phyloP scores from a whole-genome alignment of 2,888 invertebrate species.

The Meta bourneti region DNA sequence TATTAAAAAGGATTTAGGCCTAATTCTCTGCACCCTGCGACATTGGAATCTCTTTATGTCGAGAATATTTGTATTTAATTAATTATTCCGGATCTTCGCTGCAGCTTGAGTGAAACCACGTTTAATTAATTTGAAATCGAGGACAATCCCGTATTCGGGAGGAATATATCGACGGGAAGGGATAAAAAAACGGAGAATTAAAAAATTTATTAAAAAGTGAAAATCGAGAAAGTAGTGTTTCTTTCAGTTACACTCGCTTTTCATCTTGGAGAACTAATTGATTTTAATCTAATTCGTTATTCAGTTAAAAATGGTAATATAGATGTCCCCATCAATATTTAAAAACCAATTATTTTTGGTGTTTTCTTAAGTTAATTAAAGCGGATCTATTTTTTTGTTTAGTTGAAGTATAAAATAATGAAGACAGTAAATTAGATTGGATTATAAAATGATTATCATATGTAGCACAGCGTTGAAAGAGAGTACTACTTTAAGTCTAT shows the following conservation, averaged over 20 bases:
- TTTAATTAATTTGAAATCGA: constrained; percentile 24
- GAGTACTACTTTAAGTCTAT: background rate
- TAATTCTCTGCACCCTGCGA: background rate
- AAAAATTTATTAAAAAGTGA: background rate
- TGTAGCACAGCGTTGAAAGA: too few species aligned
- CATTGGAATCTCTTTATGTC: background rate
- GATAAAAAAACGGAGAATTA: background rate
- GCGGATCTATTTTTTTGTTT: background rate
- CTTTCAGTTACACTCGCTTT: background rate
- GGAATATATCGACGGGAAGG: background rate
- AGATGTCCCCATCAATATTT: background rate
- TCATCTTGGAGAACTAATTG: background rate
- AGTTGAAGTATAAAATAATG: background rate
- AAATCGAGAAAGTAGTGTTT: background rate
- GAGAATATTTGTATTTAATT: constrained; percentile 38
- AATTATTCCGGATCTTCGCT: constrained; percentile 24
- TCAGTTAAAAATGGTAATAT: background rate
- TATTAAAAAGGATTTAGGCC: constrained; percentile 22
- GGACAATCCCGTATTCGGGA: background rate
- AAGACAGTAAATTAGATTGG: background rate
- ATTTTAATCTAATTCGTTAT: background rate
- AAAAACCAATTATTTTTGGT: background rate
- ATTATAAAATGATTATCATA: background rate
- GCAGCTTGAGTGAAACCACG: constrained; percentile 7
- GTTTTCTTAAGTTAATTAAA: background rate